Percentiles rank a stretch among this genome's conserved stretches.
These are phyloP conservation scores for Corythornis cristatus DNA, from an alignment of 2,113 vertebrate species.

Conservation along the genomic window DNA sequence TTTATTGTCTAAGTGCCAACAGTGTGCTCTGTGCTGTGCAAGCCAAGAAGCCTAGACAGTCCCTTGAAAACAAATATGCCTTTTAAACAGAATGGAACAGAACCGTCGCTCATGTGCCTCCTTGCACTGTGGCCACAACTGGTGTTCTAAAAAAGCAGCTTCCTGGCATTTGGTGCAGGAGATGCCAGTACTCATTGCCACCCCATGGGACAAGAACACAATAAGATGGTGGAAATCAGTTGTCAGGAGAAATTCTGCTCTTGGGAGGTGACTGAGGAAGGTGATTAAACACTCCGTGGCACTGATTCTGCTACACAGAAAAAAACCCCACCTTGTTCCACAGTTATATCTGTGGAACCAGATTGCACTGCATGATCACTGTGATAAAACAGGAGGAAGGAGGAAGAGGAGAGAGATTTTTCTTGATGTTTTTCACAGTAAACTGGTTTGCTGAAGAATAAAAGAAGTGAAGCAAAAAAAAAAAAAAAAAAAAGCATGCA, in stretches of 20 bases:
- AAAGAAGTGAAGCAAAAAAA: background rate
- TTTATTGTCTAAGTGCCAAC: slow-evolving; percentile 50
- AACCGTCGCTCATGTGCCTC: background rate
- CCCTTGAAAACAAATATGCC: slow-evolving; percentile 29
- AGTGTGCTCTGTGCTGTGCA: slow-evolving; percentile 48
- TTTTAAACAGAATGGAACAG: slow-evolving; percentile 23
- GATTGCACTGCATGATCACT: slow-evolving; percentile 38
- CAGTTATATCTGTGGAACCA: background rate
- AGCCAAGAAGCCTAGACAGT: slow-evolving; percentile 49
- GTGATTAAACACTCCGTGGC: slow-evolving; percentile 32
- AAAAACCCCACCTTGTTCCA: background rate
- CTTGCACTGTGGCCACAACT: background rate
- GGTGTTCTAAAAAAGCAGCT: slow-evolving; percentile 40
- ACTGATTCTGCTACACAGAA: slow-evolving; percentile 12
- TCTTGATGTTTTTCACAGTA: background rate
- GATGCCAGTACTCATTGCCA: slow-evolving; percentile 20
- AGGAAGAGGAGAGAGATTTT: background rate
- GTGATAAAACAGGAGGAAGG: background rate
- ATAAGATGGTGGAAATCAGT: slow-evolving; percentile 37
- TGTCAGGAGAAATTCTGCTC: slow-evolving; percentile 44
- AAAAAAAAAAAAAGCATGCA: background rate
- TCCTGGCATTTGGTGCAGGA: background rate
- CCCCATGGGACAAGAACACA: slow-evolving; percentile 24
- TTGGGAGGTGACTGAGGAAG: slow-evolving; percentile 7
- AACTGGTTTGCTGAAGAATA: slow-evolving; percentile 27